phyloP scores from a whole-genome alignment of 2,113 vertebrate species.

The Rhinopomastus cyanomelas region DNA sequence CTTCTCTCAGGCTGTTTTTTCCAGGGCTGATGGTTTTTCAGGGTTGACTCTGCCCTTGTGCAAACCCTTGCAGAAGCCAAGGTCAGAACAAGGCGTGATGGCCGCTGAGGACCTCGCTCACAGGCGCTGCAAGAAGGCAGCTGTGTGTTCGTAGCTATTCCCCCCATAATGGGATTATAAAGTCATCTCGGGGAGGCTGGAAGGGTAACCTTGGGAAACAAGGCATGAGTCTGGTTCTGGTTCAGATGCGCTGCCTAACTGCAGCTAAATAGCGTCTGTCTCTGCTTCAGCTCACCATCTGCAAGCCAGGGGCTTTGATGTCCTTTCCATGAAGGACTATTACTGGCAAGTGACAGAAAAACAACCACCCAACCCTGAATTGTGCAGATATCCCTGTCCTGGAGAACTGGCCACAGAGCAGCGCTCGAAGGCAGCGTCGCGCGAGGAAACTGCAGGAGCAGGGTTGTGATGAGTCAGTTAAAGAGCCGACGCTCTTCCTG shows the following conservation, averaged over 20 bases:
- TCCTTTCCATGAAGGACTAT: slow-evolving; percentile 36
- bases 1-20: background rate
- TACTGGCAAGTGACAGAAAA: background rate
- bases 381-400: background rate
- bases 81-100: background rate
- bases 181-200: background rate
- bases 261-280: background rate
- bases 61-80: background rate
- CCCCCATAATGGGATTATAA: slow-evolving; percentile 17
- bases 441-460: slow-evolving; percentile 6
- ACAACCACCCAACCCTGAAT: background rate
- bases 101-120: background rate
- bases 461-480: slow-evolving; percentile 42
- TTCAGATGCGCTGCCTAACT: background rate
- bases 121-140: background rate
- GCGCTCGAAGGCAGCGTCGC: slow-evolving; percentile 18
- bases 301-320: background rate
- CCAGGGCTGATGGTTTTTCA: fast-evolving
- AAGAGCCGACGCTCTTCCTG: slow-evolving; percentile 41
- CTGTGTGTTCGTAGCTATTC: background rate
- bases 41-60: background rate
- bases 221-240: slow-evolving; percentile 10
- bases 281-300: slow-evolving; percentile 41
- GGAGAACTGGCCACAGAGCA: slow-evolving; percentile 10
- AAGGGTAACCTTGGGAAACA: slow-evolving; percentile 41